Base-by-base conservation (phyloP, 1,140 invertebrate genomes). In the Microplitis mediator region DNA sequence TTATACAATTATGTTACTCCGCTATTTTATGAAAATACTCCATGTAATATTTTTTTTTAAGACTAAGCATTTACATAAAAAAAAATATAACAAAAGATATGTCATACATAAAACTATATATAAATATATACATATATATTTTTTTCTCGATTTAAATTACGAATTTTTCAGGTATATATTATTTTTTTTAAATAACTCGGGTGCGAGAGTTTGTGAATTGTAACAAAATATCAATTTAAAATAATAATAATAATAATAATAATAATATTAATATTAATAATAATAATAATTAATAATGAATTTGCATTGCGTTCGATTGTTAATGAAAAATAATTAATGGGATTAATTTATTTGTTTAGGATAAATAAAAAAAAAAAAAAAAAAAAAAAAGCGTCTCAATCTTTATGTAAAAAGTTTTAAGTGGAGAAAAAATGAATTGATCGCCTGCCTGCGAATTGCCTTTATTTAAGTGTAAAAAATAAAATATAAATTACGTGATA, bases 371-470 rank as follows among this genome's bases (percentile, higher is more conserved):
- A 58, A 4, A 58, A 58, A 58, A 58, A 4, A 58, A 58, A 58
- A 9, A 63, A 52, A 5, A 58, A 4, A 58, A 58, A 58, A 58
- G 8, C 8, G 16, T 58, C 16, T 31, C 8, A 31, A 58, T 31
- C 14, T 58, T 58, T 58, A 58, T 58, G 31, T 14, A 65, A 71
- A 71, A 45, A 63, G 31, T 34, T 39, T 35, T 34, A 62, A 35
- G 39, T 70, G 67, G 67, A 69, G 56, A 69, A 69, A 23, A 45
- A 69, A 13, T 60, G 16, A 51, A 36, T 52, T 54, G 14, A 71
- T 64, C 54, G 50, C 61, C 61, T 71, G 69, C 69, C 69, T 71
- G 69, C 34, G 69, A 71, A 65, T 71, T 71, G 69, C 61, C 69
- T 65, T 65, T 64, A 23, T 71, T 45, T 51, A 16, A 62, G n/a